phyloP scores from a whole-genome alignment of 2,113 vertebrate species.

The Datnioides undecimradiatus region DNA sequence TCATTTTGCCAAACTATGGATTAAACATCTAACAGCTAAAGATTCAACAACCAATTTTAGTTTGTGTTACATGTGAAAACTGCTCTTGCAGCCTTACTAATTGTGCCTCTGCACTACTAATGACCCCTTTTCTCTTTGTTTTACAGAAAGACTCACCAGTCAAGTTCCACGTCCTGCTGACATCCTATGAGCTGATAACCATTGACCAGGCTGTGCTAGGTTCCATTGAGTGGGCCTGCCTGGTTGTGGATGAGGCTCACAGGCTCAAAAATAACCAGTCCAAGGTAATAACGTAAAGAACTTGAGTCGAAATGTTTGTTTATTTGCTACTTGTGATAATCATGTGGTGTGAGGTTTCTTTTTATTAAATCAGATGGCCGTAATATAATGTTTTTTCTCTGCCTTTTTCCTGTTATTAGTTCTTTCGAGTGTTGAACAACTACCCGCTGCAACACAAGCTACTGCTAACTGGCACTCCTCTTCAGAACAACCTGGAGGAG shows the following conservation, averaged over 20 bases:
- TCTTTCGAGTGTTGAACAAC: conserved; percentile 96
- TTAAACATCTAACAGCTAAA: no score
- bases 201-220: conserved; percentile 97
- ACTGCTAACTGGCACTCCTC: conserved; percentile 94
- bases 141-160: conserved; percentile 95
- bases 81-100: background rate
- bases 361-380: background rate
- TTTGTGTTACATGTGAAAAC: background rate
- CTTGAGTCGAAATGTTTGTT: background rate
- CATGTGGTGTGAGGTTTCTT: background rate
- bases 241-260: conserved; percentile 97
- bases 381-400: background rate
- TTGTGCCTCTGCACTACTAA: background rate
- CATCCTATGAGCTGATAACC: conserved; percentile 96
- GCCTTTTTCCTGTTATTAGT: conserved; percentile 80
- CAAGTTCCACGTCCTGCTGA: conserved; percentile 96
- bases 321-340: background rate
- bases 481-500: conserved; percentile 98
- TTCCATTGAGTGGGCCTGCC: conserved; percentile 97
- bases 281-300: conserved; percentile 84
- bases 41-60: background rate
- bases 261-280: conserved; percentile 98
- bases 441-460: conserved; percentile 97
- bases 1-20: background rate
- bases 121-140: conserved; percentile 24